These are phyloP conservation scores for Terebella lapidaria DNA, from an alignment of 2,888 invertebrate genomes.

Conservation along the genomic window DNA sequence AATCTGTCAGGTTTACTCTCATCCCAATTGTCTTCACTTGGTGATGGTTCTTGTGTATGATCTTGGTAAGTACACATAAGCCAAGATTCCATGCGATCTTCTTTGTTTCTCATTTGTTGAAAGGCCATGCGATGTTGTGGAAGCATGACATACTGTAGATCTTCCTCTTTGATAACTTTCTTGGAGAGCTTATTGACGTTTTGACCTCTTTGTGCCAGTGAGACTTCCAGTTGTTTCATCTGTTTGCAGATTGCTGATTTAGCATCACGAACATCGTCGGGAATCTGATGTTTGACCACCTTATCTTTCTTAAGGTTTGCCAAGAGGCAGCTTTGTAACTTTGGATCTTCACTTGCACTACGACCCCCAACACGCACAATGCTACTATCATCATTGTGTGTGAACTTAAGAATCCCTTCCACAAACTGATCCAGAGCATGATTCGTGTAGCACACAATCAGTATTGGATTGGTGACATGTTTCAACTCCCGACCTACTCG, in stretches of 20 bases:
- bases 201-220: background rate
- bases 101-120: background rate
- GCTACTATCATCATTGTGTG: constrained; percentile 9
- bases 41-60: no score
- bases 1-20: no score
- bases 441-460: constrained; percentile 79
- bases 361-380: background rate
- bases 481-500: background rate
- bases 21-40: no score
- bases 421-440: constrained; percentile 83
- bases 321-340: background rate
- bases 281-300: background rate
- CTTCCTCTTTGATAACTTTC: background rate
- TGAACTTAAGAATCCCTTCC: constrained; percentile 55
- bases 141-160: background rate
- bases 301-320: background rate
- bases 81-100: no score
- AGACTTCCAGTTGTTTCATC: background rate
- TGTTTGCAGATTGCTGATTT: background rate
- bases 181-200: background rate
- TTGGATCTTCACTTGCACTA: background rate
- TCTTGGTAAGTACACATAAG: no score
- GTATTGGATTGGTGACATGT: constrained; percentile 56
- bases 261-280: background rate
- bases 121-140: background rate